phyloP scores from a whole-genome alignment of 2,888 invertebrate species.

The Eristalis pertinax region DNA sequence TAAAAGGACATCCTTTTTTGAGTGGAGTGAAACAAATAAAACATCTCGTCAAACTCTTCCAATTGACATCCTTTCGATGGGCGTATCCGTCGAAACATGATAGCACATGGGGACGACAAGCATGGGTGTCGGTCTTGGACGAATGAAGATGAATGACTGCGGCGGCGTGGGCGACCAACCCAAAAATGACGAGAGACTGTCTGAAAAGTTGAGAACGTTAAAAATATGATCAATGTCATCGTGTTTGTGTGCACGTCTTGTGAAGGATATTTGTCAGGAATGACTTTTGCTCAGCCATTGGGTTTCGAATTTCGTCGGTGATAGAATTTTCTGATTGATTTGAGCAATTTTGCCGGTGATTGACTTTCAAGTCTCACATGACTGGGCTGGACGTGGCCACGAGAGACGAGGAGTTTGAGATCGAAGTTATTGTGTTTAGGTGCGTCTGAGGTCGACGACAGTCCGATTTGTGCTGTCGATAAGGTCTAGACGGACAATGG shows the following conservation, averaged over 20 bases:
- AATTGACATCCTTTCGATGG: constrained; percentile 4
- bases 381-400: not conserved
- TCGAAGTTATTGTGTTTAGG: not conserved
- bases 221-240: constrained; percentile 1
- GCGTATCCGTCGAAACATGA: constrained; percentile 7
- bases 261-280: constrained; percentile 2
- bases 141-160: constrained; percentile 13
- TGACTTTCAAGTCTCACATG: not conserved
- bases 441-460: no score
- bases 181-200: constrained; percentile 27
- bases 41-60: not conserved
- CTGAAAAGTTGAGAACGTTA: constrained; percentile 36
- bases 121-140: not conserved
- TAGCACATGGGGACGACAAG: not conserved
- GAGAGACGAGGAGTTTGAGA: not conserved
- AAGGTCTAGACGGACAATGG: no score
- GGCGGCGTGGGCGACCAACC: not conserved
- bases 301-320: not conserved
- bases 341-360: constrained; percentile 17
- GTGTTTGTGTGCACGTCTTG: not conserved
- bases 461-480: no score
- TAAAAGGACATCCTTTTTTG: constrained; percentile 1
- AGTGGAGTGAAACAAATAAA: not conserved
- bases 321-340: constrained; percentile 32
- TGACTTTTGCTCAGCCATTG: not conserved